These are phyloP conservation scores for Ceratosolen solmsi DNA, from an alignment of 1,140 invertebrate genomes.

Conservation along the genomic window DNA sequence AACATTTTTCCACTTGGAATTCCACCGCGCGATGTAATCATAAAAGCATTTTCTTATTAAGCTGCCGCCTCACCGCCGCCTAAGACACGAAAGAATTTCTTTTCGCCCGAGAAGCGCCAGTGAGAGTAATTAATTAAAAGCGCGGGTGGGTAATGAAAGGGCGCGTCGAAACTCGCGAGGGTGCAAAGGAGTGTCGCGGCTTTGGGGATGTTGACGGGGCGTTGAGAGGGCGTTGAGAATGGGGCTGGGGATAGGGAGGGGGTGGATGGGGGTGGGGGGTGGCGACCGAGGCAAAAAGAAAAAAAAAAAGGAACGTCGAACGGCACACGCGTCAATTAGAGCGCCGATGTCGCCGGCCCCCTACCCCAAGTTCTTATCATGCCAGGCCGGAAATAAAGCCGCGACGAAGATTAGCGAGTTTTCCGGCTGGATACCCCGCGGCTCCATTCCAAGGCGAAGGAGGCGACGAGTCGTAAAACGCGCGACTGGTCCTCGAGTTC, in stretches of 20 bases:
- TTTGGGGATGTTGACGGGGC: not conserved
- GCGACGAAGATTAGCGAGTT: constrained; percentile 13
- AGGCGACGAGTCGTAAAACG: constrained; percentile 62
- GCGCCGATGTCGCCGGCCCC: not conserved
- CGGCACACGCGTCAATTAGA: constrained; percentile 40
- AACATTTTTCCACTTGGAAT: constrained; percentile 3
- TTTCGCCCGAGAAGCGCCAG: constrained; percentile 1
- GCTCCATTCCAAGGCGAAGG: constrained; percentile 57
- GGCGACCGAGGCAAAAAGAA: not conserved
- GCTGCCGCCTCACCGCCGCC: not conserved
- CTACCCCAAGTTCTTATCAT: not conserved
- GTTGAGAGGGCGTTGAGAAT: not conserved
- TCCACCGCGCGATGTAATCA: constrained; percentile 27
- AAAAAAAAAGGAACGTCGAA: constrained; percentile 40
- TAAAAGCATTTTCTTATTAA: constrained; percentile 37
- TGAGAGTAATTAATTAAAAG: constrained; percentile 49
- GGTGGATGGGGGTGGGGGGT: not conserved
- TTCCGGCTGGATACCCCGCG: constrained; percentile 51
- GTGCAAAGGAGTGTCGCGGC: not conserved
- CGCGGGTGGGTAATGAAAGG: constrained; percentile 26
- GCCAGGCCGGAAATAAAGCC: constrained; percentile 4
- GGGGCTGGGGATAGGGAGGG: not conserved
- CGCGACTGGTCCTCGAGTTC: constrained; percentile 29
- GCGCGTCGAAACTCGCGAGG: constrained; percentile 14
- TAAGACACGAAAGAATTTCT: constrained; percentile 42